Evolutionary conservation across 1,140 invertebrate genomes (phyloP).

Genomic region (Helicoverpa zea): DNA sequence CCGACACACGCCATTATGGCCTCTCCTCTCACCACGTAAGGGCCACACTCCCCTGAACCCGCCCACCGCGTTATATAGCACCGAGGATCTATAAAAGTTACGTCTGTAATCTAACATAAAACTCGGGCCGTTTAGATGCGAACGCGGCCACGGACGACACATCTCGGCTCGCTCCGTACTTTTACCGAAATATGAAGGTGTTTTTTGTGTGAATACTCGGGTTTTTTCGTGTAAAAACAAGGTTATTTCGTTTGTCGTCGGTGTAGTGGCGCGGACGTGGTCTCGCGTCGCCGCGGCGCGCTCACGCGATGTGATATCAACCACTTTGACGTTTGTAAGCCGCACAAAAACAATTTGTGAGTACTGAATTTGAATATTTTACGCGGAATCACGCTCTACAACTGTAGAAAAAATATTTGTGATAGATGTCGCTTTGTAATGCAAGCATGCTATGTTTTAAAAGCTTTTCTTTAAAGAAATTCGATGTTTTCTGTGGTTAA

Average conservation of each 20-base stretch:
- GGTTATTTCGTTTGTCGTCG: conserved; percentile 55
- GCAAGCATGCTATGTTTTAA: background rate
- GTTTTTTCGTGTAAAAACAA: conserved; percentile 73
- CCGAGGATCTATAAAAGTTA: conserved; percentile 87
- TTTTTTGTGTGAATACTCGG: conserved; percentile 78
- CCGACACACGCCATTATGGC: conserved; percentile 66
- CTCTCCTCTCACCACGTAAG: conserved; percentile 70
- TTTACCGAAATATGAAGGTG: conserved; percentile 83
- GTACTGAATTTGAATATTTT: conserved; percentile 74
- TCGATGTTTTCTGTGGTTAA: background rate
- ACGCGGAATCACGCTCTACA: conserved; percentile 44
- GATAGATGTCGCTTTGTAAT: conserved; percentile 16
- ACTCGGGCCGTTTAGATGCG: conserved; percentile 87
- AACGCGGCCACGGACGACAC: conserved; percentile 86
- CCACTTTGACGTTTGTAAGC: conserved; percentile 68
- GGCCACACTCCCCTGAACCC: conserved; percentile 73
- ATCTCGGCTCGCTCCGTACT: conserved; percentile 85
- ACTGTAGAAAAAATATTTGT: conserved; percentile 50
- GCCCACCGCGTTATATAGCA: conserved; percentile 86
- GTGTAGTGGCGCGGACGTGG: conserved; percentile 68
- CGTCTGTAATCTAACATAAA: conserved; percentile 87
- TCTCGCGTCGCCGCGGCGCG: conserved; percentile 63
- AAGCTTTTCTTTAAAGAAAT: background rate
- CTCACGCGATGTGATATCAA: conserved; percentile 65
- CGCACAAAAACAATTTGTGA: conserved; percentile 68